Percentiles rank a stretch among this genome's conserved stretches.
These are phyloP conservation scores for Drosophila kambysellisi DNA, from an alignment of 2,888 invertebrate species.

Conservation along the genomic window DNA sequence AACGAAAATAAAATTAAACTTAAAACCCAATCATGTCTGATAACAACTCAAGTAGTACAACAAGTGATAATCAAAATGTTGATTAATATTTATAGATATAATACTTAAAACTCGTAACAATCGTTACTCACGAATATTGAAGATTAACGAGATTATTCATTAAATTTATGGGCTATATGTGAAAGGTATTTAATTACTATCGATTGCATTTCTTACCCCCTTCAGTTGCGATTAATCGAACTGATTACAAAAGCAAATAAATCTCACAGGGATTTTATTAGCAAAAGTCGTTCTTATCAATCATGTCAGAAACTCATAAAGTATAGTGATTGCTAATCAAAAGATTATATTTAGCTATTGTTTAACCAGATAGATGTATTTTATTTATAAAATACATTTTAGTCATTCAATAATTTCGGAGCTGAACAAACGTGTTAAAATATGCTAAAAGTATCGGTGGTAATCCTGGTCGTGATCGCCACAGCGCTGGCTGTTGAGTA, in stretches of 20 bases:
- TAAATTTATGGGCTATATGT: constrained; percentile 18
- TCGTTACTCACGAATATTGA: not conserved
- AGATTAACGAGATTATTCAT: not conserved
- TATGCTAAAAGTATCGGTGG: constrained; percentile 38
- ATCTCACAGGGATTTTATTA: constrained; percentile 41
- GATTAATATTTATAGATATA: not conserved
- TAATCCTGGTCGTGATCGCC: constrained; percentile 34
- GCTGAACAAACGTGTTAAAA: constrained; percentile 15
- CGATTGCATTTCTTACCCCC: not conserved
- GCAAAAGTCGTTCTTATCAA: constrained; percentile 28
- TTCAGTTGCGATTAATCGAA: constrained; percentile 8
- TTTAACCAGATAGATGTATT: not conserved
- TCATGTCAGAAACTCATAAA: not conserved
- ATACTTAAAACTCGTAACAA: not conserved
- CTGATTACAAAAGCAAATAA: constrained; percentile 34
- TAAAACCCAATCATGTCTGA: not conserved
- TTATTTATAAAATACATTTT: not conserved
- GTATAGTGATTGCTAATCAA: constrained; percentile 32
- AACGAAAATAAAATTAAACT: not conserved
- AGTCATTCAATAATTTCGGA: constrained; percentile 39
- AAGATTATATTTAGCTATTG: constrained; percentile 53
- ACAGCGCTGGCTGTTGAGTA: constrained; percentile 29
- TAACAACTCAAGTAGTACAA: not conserved
- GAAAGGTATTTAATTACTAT: not conserved
- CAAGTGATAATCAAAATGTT: not conserved